Evolutionary conservation across 2,888 invertebrate genomes (phyloP), one percentile per base, ranked within the genome.

Genomic region (Eilema depressum): DNA sequence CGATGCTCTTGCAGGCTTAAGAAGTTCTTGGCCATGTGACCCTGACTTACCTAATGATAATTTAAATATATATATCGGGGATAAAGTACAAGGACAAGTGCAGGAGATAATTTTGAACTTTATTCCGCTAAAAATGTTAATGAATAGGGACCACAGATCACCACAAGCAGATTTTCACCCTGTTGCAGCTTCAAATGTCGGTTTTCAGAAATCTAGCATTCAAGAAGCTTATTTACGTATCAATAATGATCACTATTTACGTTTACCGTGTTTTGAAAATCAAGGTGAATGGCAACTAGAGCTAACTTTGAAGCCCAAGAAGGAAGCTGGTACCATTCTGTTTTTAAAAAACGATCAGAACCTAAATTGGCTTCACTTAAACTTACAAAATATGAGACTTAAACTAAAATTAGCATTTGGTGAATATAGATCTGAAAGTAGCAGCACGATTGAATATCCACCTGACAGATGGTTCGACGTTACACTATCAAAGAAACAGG

Each of bases 21-120:
- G 81, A 79, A 83, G 83, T 65, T 76, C 79, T 30, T 95, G 95
- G 80, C 85, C 91, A 5, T 96, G 96, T 76, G 89, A 92, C 69
- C 95, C 95, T 47, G 87, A 90, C 37, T 81, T 94, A 33, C 86
- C 89, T 12, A 88, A 93, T 80, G 89, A 93, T 8, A 88, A 89
- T 76, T 84, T 93, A 57, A 86, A 89, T 72, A 89, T 95, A 80
- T 85, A 79, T 71, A 82, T 96, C 5, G 96, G 96, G 11, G 92
- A 93, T 81, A 90, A 86, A 77, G 88, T 95, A 69, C 92, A 91
- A 47, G 96, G 96, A 1, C 92, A 93, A 83, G 86, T 96, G 66
- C 94, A 96, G 80, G 93, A 94, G 77, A 61, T 96, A 12, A 87
- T 91, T 47, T 79, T 96, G 23, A 96, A 96, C 81, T 96, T 95